Base-by-base conservation (phyloP, 1,140 invertebrate species). In the Magallana gigas region DNA sequence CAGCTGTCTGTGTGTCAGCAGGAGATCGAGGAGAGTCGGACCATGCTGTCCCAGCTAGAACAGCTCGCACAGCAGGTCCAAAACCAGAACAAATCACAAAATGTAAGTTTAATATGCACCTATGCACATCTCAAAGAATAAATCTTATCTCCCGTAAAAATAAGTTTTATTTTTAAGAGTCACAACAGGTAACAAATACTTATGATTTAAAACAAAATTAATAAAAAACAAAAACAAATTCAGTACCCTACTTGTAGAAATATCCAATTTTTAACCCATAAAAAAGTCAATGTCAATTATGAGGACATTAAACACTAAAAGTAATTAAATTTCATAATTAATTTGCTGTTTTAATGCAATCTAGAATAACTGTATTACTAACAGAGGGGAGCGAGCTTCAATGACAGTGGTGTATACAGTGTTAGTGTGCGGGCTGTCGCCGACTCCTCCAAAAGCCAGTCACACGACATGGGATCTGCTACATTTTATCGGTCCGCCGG, bases 341-440 rank as follows among this genome's bases (percentile, higher is more conserved):
- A 48, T 48, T 48, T 48, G 36, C 36, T 48, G 36, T 48, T 48
- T 48, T 48, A 48, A 48, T 48, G 36, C 36, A 48, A 48, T 48
- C 36, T 48, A 48, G 36, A 48, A 4, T 48, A 36, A 48, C 36
- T 48, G 2, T 48, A 48, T 48, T 48, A 8, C n/a, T 83, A 71
- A 57, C 57, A 88, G 87, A 62, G 87, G 60, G 23, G 76, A 68
- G 89, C 89, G 56, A 90, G 88, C 68, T 88, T 88, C 18, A 92
- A 91, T 90, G 92, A 92, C 87, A 92, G 92, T 89, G 92, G 92
- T 16, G 91, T 92, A 80, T 92, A 87, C 83, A 92, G 92, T 88
- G 76, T 92, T 4, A 81, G 87, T 29, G 82, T 88, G 76, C 60
- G 58, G 64, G 18, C 86, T 86, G 84, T 71, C 18, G 87, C 76